Conservation (phyloP, 2,113 vertebrate species). For the Turdus rufiventris region DNA sequence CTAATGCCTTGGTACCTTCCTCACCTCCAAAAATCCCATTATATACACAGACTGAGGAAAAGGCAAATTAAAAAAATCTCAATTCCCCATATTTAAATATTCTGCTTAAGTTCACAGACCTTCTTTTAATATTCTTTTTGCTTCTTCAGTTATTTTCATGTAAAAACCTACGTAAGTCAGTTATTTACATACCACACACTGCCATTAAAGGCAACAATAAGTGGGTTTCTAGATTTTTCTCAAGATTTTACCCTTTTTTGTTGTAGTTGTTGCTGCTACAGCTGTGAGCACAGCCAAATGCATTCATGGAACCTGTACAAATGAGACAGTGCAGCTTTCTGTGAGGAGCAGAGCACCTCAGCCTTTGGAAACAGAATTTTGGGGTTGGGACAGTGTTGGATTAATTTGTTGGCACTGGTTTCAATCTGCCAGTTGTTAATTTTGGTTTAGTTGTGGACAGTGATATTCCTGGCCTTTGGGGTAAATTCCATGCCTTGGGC, state of each 20-base stretch:
- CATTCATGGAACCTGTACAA: neutral
- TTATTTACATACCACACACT: neutral
- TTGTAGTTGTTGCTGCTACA: neutral
- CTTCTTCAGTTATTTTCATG: neutral
- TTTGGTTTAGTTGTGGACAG: neutral
- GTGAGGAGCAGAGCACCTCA: neutral
- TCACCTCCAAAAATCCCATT: fast-evolving
- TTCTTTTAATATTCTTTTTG: neutral
- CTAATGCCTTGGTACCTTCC: neutral
- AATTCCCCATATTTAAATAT: neutral
- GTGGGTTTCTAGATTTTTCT: neutral
- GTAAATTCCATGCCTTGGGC: neutral
- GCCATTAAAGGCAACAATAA: neutral
- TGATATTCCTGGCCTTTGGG: neutral
- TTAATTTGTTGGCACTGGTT: fast-evolving
- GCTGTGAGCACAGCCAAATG: neutral
- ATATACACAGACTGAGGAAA: neutral
- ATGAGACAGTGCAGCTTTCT: neutral
- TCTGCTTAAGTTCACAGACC: neutral
- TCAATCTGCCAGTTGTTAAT: fast-evolving
- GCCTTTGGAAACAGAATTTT: neutral
- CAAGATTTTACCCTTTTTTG: neutral
- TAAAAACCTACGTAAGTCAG: neutral
- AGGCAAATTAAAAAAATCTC: neutral
- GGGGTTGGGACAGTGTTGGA: fast-evolving